Base-by-base conservation (phyloP, 2,797 vertebrate species). In the Lagocephalus sceleratus region DNA sequence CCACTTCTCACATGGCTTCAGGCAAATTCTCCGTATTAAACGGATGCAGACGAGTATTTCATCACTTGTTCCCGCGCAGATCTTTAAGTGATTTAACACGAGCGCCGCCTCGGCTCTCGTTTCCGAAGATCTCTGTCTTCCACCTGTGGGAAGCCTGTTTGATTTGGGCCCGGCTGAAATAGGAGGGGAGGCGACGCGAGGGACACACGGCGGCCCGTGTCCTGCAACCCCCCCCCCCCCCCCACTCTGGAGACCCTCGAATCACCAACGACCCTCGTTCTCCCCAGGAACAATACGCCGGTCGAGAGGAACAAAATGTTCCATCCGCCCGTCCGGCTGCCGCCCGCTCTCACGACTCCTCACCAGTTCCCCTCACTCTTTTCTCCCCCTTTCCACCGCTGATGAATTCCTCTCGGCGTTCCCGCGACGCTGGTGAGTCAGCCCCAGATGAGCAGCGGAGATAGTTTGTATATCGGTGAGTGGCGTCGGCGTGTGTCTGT, bases 251-350 rank as follows among this genome's bases (percentile, higher is more conserved):
- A 79, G 76, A 19, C 68, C 83, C 73, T 86, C 82, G 87, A 91
- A 89, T 90, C 87, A 84, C 86, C 88, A 89, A 87, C 86, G 88
- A 87, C 85, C 87, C 85, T 66, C 58, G 51, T 74, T 66, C 74
- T 82, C 75, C 79, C 76, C 52, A 29, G 79, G 81, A 84, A 85
- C 86, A 87, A 85, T 87, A 81, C 81, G 83, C 57, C 56, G 65
- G 79, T 76, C 78, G 78, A 76, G 77, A 76, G 79, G 87, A 85
- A 88, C 90, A 90, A 88, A 88, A 87, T 89, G 89, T 90, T 86
- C 81, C 82, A 64, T 82, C 69, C 23, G 55, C 82, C 82, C 77
- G 60, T 82, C 79, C 57, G 38, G 50, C 62, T 68, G 72, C 72
- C 14, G 78, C 73, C 73, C 76, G 78, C 77, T 83, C 79, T 85